phyloP scores from a whole-genome alignment of 2,113 vertebrate genomes.

The Myrmophylax atrothorax region DNA sequence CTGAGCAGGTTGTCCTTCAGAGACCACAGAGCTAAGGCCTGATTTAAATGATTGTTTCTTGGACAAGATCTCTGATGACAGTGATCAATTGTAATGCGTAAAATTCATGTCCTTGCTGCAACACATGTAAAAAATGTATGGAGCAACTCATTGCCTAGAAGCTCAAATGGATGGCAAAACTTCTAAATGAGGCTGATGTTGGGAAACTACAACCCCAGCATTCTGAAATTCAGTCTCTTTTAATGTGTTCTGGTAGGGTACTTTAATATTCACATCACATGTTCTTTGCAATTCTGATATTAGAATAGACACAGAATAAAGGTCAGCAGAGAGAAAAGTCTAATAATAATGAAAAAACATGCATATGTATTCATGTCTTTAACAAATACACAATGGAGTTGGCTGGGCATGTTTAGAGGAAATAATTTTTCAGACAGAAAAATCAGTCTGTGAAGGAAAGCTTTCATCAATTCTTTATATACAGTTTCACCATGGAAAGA shows the following conservation, averaged over 20 bases:
- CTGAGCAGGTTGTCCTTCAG: not conserved
- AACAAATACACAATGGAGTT: not conserved
- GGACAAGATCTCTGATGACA: not conserved
- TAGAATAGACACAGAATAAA: not conserved
- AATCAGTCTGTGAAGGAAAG: not conserved
- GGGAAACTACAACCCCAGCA: accelerated
- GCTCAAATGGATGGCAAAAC: not conserved
- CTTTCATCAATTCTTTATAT: not conserved
- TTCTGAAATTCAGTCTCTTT: not conserved
- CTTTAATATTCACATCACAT: not conserved
- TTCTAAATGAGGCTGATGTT: not conserved
- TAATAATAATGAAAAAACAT: not conserved
- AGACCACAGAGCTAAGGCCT: not conserved
- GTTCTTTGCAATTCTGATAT: not conserved
- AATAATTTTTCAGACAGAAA: not conserved
- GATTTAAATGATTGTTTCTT: not conserved
- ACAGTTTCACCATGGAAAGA: not conserved
- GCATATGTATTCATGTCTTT: not conserved
- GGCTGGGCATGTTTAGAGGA: not conserved
- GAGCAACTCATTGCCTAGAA: not conserved
- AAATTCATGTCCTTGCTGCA: not conserved
- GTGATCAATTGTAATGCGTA: not conserved
- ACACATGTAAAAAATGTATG: not conserved
- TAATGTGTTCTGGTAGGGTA: not conserved
- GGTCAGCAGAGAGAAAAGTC: not conserved